A percentile compares a stretch with the other conserved stretches of the same genome.
Conservation (phyloP, 1,140 invertebrate genomes). For the Nomia melanderi region DNA sequence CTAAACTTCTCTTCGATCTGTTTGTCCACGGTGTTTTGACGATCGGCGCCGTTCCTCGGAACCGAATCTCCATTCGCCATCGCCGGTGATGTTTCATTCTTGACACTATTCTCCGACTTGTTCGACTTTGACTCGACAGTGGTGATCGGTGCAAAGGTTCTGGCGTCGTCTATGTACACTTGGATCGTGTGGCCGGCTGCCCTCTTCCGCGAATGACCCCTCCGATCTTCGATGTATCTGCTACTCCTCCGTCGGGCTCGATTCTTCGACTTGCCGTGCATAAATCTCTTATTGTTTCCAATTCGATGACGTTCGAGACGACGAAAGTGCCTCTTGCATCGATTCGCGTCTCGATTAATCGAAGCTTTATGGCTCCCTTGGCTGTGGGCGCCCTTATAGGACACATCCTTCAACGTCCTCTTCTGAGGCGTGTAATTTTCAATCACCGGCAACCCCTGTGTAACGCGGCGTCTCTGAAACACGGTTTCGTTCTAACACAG, state of each 20-base stretch:
- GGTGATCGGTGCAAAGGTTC: neutral
- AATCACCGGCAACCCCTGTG: neutral
- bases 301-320: slow-evolving; percentile 11
- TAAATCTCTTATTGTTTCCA: neutral
- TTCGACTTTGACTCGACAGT: neutral
- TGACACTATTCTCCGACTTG: neutral
- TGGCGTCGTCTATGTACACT: slow-evolving; percentile 13
- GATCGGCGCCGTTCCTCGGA: neutral
- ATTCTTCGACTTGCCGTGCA: no score
- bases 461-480: no score
- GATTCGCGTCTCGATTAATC: neutral
- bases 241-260: slow-evolving; percentile 1
- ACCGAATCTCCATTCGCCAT: no score
- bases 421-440: slow-evolving; percentile 36
- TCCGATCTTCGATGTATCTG: neutral
- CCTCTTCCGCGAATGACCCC: neutral
- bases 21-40: slow-evolving; percentile 54
- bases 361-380: neutral
- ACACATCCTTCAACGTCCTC: slow-evolving; percentile 31
- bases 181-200: neutral
- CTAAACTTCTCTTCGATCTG: slow-evolving; percentile 65
- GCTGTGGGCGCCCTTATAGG: neutral
- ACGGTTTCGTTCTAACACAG: no score
- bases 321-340: neutral
- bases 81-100: neutral